A percentile compares a stretch with the other conserved stretches of the same genome.
These are phyloP conservation scores for Odocoileus virginianus DNA, from an alignment of 2,113 vertebrate genomes.

Conservation along the genomic window DNA sequence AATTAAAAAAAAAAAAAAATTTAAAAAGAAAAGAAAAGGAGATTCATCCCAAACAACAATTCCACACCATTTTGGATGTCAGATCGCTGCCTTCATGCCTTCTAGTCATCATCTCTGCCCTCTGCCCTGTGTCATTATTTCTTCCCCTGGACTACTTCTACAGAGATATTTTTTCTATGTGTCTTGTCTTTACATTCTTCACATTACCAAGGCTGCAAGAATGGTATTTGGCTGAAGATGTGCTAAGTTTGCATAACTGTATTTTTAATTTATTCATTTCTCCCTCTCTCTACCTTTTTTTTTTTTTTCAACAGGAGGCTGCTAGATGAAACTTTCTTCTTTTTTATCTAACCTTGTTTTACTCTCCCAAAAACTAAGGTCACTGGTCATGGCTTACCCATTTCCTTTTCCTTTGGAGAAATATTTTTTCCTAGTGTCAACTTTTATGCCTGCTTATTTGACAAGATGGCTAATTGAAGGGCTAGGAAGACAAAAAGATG, in stretches of 20 bases:
- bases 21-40: not conserved
- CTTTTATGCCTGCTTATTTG: not conserved
- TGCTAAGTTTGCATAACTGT: not conserved
- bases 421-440: not conserved
- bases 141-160: not conserved
- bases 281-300: not conserved
- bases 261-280: not conserved
- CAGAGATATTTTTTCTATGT: not conserved
- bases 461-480: not conserved
- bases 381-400: not conserved
- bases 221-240: not conserved
- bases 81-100: not conserved
- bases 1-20: not conserved
- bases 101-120: not conserved
- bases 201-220: not conserved
- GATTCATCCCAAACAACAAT: not conserved
- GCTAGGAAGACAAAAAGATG: not conserved
- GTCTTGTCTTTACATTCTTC: not conserved
- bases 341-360: not conserved
- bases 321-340: not conserved
- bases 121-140: not conserved
- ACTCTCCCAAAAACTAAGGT: not conserved
- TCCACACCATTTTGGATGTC: not conserved
- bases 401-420: not conserved
- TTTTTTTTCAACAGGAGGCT: not conserved